Conservation (phyloP, 2,888 invertebrate genomes). For the Antheraea yamamai region DNA sequence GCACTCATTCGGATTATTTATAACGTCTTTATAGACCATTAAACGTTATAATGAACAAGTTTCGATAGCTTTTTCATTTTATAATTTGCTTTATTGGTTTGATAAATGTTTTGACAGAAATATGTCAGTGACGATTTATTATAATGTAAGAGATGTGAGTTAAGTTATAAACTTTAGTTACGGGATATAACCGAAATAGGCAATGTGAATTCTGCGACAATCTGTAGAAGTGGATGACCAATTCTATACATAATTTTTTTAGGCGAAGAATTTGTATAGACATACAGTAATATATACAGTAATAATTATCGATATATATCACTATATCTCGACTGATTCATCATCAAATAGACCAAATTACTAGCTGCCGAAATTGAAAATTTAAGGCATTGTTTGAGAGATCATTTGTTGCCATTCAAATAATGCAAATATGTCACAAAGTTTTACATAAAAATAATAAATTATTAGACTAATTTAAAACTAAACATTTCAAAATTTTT, state of each 20-base stretch:
- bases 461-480: no score
- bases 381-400: no score
- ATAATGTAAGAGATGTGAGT: not conserved
- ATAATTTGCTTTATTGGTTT: conserved; percentile 18
- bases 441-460: no score
- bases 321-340: no score
- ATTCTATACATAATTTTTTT: not conserved
- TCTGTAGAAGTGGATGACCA: not conserved
- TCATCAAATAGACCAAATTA: no score
- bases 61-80: not conserved
- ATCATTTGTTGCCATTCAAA: no score
- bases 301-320: no score
- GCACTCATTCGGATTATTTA: conserved; percentile 33
- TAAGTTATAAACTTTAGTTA: not conserved
- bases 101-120: conserved; percentile 7
- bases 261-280: no score
- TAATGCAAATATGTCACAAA: no score
- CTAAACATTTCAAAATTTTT: no score
- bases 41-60: conserved; percentile 28
- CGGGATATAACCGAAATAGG: not conserved
- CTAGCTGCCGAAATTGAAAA: no score
- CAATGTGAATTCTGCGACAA: not conserved
- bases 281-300: no score
- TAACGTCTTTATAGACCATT: conserved; percentile 31
- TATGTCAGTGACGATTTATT: conserved; percentile 1